Percentiles rank a stretch among this genome's conserved stretches.
phyloP scores from a whole-genome alignment of 2,113 vertebrate genomes.

The Rhabdomys dilectus region DNA sequence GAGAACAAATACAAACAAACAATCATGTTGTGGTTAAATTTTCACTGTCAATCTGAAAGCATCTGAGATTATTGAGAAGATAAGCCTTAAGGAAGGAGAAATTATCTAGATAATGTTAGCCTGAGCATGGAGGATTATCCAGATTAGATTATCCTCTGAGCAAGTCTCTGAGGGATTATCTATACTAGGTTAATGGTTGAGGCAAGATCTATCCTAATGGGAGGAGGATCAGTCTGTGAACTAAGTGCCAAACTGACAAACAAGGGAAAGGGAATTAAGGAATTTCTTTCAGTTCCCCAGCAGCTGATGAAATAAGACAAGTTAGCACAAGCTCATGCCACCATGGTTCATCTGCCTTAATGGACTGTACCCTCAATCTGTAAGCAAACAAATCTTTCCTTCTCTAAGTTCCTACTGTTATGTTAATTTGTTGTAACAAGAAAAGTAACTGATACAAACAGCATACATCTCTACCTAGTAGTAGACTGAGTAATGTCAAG shows the following conservation, averaged over 20 bases:
- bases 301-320: not conserved
- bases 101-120: not conserved
- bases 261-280: too few species aligned
- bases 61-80: not conserved
- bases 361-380: not conserved
- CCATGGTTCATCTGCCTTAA: too few species aligned
- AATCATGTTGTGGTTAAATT: not conserved
- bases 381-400: not conserved
- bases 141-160: not conserved
- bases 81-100: not conserved
- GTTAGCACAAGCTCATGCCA: too few species aligned
- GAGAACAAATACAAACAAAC: not conserved
- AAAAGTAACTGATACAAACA: not conserved
- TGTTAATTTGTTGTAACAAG: not conserved
- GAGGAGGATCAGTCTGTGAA: not conserved
- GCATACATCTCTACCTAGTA: not conserved
- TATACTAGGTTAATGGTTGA: not conserved
- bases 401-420: not conserved
- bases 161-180: too few species aligned
- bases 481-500: not conserved
- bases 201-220: not conserved
- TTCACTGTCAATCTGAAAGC: not conserved
- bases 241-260: not conserved
- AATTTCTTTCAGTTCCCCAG: not conserved
- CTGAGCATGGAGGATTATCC: not conserved